Evolutionary conservation across 2,888 invertebrate genomes (phyloP).

Genomic region (Tortricodes alternella): DNA sequence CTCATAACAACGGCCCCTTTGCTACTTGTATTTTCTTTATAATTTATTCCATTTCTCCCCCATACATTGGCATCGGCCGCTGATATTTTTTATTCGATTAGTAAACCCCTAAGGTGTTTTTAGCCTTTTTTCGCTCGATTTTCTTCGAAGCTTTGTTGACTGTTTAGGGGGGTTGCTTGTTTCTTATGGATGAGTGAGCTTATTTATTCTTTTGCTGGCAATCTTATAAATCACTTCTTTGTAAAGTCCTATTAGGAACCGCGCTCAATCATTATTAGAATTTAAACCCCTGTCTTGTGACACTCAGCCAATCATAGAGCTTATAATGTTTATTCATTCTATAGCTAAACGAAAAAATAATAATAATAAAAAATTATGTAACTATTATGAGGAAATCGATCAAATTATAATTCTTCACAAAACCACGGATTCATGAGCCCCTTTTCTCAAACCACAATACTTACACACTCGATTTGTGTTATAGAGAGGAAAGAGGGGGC

Average conservation of each 20-base stretch:
- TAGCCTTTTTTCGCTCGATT: constrained; percentile 84
- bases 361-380: neutral
- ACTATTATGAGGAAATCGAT: constrained; percentile 7
- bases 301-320: neutral
- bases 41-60: constrained; percentile 82
- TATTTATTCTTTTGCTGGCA: constrained; percentile 63
- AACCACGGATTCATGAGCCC: constrained; percentile 35
- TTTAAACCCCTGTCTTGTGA: neutral
- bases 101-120: constrained; percentile 84
- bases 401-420: constrained; percentile 35
- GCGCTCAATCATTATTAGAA: neutral
- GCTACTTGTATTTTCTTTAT: constrained; percentile 81
- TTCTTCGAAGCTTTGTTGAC: constrained; percentile 83
- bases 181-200: constrained; percentile 79
- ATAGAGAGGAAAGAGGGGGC: constrained; percentile 45
- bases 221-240: constrained; percentile 18
- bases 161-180: constrained; percentile 79
- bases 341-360: neutral
- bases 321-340: no score
- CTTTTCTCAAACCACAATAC: constrained; percentile 66
- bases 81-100: constrained; percentile 85
- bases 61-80: constrained; percentile 81
- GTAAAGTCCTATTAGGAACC: constrained; percentile 12
- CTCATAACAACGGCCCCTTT: constrained; percentile 74
- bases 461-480: constrained; percentile 81